phyloP scores from a whole-genome alignment of 2,888 invertebrate genomes.

The Acronicta leporina region DNA sequence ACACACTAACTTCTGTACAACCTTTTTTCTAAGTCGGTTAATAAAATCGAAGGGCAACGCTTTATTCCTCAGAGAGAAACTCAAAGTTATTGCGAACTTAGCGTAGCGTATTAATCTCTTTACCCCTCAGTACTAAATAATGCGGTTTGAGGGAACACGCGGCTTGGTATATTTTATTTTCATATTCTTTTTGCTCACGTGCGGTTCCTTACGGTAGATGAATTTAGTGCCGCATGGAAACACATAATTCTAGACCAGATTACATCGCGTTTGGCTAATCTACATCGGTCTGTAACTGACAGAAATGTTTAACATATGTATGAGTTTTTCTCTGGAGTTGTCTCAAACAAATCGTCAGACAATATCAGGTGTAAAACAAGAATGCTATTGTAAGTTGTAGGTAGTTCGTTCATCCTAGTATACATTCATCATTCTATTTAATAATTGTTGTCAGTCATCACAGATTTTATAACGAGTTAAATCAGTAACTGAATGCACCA shows the following conservation, averaged over 20 bases:
- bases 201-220: neutral
- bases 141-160: conserved; percentile 11
- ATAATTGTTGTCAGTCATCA: too few relatives aligned
- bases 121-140: conserved; percentile 16
- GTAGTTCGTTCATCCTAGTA: too few relatives aligned
- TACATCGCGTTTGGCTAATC: conserved; percentile 11
- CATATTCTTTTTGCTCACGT: neutral
- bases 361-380: too few relatives aligned
- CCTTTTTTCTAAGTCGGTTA: too few relatives aligned
- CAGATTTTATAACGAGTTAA: too few relatives aligned
- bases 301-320: neutral
- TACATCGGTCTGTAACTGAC: too few relatives aligned
- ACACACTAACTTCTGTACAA: too few relatives aligned
- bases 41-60: too few relatives aligned
- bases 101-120: conserved; percentile 41
- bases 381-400: too few relatives aligned
- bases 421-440: too few relatives aligned
- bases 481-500: too few relatives aligned
- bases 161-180: neutral
- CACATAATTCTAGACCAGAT: conserved; percentile 4
- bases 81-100: conserved; percentile 19
- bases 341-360: too few relatives aligned
- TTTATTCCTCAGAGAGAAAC: neutral
- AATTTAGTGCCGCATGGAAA: conserved; percentile 21
- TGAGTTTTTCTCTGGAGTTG: neutral